phyloP scores from a whole-genome alignment of 1,140 invertebrate species.

The Ips typographus region DNA sequence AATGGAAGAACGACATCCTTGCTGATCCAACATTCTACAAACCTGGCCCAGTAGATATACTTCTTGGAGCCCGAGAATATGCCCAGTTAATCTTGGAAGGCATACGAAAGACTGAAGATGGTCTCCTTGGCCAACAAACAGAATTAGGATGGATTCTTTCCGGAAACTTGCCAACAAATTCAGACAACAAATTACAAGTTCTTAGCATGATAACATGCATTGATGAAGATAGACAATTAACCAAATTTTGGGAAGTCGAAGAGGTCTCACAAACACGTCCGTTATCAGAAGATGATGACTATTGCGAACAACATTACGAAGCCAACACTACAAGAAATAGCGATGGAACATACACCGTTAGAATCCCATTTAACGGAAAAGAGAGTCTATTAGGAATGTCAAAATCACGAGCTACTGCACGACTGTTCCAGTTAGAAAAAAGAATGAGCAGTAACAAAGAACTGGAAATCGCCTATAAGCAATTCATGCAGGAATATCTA shows the following conservation, averaged over 20 bases:
- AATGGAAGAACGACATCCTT: neutral
- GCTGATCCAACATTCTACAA: neutral
- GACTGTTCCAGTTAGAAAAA: neutral
- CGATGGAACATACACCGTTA: too few relatives aligned
- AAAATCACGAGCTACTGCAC: neutral
- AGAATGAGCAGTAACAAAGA: neutral
- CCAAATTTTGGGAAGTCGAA: too few relatives aligned
- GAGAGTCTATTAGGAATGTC: too few relatives aligned
- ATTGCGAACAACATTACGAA: neutral
- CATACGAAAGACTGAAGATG: neutral
- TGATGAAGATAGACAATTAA: too few relatives aligned
- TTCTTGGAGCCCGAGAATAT: neutral
- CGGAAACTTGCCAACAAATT: neutral
- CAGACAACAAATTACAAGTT: too few relatives aligned
- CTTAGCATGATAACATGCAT: too few relatives aligned
- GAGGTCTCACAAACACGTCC: neutral
- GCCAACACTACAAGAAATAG: too few relatives aligned
- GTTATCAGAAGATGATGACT: neutral
- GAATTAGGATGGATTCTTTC: neutral
- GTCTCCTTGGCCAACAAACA: neutral
- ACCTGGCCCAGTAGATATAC: neutral
- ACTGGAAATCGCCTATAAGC: neutral
- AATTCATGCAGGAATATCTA: conserved; percentile 1
- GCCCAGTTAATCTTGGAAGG: neutral
- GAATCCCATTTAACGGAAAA: too few relatives aligned